Percentiles rank a stretch among this genome's conserved stretches.
Conservation (phyloP, 1,140 invertebrate genomes). For the Bombus difficillimus region DNA sequence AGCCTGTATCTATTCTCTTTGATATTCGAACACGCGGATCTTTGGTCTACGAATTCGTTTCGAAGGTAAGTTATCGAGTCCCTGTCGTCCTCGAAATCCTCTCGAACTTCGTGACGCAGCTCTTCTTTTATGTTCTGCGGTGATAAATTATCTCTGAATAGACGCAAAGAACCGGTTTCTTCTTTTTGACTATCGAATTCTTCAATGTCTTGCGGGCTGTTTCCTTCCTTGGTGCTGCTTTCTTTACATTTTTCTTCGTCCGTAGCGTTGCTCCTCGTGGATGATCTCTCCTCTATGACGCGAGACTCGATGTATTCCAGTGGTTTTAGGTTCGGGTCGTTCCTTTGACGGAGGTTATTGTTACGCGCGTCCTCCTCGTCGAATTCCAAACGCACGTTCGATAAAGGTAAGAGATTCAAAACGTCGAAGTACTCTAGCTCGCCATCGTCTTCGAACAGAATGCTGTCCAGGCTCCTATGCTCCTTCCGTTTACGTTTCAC, state of each 20-base stretch:
- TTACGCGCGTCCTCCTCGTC: constrained; percentile 64
- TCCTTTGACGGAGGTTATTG: constrained; percentile 36
- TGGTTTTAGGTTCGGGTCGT: constrained; percentile 1
- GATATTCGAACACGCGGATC: constrained; percentile 28
- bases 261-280: constrained; percentile 60
- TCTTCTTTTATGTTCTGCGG: not conserved
- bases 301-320: constrained; percentile 41
- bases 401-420: constrained; percentile 79
- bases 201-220: constrained; percentile 2
- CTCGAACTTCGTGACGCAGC: not conserved
- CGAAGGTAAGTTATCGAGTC: not conserved
- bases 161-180: not conserved
- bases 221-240: constrained; percentile 42
- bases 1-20: constrained; percentile 40
- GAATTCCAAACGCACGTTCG: constrained; percentile 78
- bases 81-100: constrained; percentile 16
- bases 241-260: constrained; percentile 72
- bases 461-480: constrained; percentile 79
- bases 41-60: not conserved
- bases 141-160: not conserved
- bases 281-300: not conserved
- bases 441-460: constrained; percentile 79
- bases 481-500: constrained; percentile 81
- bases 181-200: not conserved
- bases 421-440: constrained; percentile 81